These are phyloP conservation scores for Aphrophora alni DNA, from an alignment of 2,888 invertebrate genomes.

Conservation along the genomic window DNA sequence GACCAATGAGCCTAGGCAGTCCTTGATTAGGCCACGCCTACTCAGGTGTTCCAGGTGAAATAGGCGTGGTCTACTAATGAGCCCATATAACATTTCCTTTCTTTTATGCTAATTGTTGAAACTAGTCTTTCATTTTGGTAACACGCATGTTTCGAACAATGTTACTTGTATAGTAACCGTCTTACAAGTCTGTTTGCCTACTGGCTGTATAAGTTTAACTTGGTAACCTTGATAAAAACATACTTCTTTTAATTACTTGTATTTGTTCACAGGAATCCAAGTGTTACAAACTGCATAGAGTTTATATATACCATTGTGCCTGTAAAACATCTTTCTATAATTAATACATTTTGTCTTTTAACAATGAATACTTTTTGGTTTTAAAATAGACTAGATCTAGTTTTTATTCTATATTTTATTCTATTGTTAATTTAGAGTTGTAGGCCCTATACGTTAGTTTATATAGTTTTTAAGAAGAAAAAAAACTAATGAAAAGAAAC, in stretches of 20 bases:
- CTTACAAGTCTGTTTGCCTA: constrained; percentile 1
- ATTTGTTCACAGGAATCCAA: background rate
- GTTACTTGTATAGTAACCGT: background rate
- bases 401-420: no score
- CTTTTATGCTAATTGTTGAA: background rate
- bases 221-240: background rate
- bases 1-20: constrained; percentile 6
- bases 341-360: no score
- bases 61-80: background rate
- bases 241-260: background rate
- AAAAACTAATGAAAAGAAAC: no score
- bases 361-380: no score
- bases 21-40: background rate
- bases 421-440: no score
- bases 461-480: no score
- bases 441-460: no score
- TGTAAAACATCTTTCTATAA: no score
- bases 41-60: constrained; percentile 3
- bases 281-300: no score
- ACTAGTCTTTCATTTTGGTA: background rate
- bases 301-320: no score
- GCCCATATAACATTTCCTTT: background rate
- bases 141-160: background rate
- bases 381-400: no score
- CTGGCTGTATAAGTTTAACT: background rate